Evolutionary conservation across 92 coral and sea anemone genomes (phyloP).

Genomic region (Pocillopora grandis): DNA sequence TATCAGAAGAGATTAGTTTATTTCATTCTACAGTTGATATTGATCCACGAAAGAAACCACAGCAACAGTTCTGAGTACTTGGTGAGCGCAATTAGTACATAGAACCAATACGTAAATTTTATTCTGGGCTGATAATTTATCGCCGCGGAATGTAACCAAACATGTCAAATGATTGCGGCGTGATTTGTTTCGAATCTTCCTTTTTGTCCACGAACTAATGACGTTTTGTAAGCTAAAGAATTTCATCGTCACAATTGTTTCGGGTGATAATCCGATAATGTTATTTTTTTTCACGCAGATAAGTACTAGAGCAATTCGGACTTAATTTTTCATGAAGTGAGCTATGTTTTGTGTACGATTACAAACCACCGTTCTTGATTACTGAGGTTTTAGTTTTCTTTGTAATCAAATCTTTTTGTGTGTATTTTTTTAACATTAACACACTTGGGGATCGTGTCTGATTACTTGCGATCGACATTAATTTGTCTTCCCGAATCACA

Average conservation of each 20-base stretch:
- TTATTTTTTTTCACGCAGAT: conserved; percentile 19
- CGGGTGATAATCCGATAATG: conserved; percentile 6
- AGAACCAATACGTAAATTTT: background rate
- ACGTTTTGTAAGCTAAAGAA: background rate
- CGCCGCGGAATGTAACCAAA: background rate
- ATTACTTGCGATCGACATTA: background rate
- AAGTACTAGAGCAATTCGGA: background rate
- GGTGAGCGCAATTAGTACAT: background rate
- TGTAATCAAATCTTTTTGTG: background rate
- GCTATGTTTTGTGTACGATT: background rate
- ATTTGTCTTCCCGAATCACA: background rate
- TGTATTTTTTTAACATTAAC: background rate
- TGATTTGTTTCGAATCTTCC: background rate
- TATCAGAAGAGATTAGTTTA: conserved; percentile 32
- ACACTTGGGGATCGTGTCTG: background rate
- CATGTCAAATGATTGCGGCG: background rate
- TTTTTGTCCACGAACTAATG: background rate
- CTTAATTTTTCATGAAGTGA: conserved; percentile 21
- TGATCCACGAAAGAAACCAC: conserved; percentile 2
- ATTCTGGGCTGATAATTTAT: background rate
- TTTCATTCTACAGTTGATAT: conserved; percentile 8
- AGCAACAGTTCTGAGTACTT: background rate
- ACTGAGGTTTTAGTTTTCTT: background rate
- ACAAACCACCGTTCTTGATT: background rate
- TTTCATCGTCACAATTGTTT: background rate